Conservation (phyloP, 2,888 invertebrate species). For the Hartigia nigra region DNA sequence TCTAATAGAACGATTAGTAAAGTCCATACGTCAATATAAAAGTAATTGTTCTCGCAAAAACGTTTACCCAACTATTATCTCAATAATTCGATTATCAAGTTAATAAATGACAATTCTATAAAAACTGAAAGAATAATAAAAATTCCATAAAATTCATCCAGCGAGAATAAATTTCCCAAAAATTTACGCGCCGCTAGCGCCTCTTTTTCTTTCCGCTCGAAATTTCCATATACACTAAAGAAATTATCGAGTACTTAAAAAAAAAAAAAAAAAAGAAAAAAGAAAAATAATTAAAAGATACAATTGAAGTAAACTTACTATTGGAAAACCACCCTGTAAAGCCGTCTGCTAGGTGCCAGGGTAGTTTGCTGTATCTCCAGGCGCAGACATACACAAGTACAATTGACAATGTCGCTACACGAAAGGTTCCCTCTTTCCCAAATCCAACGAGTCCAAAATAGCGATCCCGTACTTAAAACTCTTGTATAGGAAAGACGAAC, state of each 20-base stretch:
- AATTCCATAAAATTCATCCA: neutral
- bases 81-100: neutral
- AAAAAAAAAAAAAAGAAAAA: no score
- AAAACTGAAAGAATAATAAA: neutral
- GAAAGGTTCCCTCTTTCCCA: neutral
- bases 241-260: neutral
- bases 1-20: neutral
- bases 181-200: neutral
- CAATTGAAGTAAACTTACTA: slow-evolving; percentile 31
- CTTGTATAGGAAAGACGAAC: neutral
- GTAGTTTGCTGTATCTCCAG: slow-evolving; percentile 50
- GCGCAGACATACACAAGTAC: slow-evolving; percentile 48
- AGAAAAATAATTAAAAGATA: neutral
- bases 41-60: neutral
- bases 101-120: neutral
- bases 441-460: neutral
- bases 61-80: neutral
- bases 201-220: neutral
- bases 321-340: slow-evolving; percentile 34
- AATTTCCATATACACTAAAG: neutral
- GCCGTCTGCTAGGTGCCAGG: slow-evolving; percentile 54
- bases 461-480: neutral
- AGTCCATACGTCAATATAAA: neutral
- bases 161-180: neutral
- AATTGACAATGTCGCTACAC: slow-evolving; percentile 3